phyloP scores from a whole-genome alignment of 2,797 vertebrate genomes.

The Labeo calbasu region DNA sequence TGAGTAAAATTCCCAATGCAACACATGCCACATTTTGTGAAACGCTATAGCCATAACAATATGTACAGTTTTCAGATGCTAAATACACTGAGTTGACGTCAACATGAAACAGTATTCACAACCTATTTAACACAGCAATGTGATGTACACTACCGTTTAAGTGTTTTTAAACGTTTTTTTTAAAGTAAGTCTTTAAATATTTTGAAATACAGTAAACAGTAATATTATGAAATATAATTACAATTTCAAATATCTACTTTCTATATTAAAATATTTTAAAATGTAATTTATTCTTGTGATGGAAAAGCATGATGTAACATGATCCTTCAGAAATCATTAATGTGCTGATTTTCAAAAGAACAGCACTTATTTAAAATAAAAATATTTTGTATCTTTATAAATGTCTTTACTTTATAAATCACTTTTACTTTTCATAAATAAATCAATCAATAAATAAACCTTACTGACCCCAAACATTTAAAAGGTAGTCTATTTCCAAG shows the following conservation, averaged over 20 bases:
- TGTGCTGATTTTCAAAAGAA: constrained; percentile 5
- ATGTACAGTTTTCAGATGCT: constrained; percentile 2
- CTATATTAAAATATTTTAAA: background rate
- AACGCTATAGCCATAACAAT: background rate
- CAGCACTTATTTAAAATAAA: background rate
- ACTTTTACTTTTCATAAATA: background rate
- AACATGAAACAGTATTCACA: background rate
- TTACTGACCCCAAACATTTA: too few relatives aligned
- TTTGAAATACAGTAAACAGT: background rate
- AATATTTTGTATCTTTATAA: background rate
- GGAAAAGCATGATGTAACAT: background rate
- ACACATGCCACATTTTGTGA: background rate
- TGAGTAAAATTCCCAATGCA: background rate
- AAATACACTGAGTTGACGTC: background rate
- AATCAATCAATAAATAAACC: too few relatives aligned
- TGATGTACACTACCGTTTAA: background rate
- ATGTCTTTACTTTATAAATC: background rate
- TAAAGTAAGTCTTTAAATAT: background rate
- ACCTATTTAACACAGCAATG: background rate
- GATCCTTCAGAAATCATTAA: background rate
- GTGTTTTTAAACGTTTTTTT: background rate
- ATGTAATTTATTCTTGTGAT: background rate
- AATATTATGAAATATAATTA: constrained; percentile 10
- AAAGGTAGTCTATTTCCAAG: too few relatives aligned
- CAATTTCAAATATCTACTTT: background rate